Evolutionary conservation across 2,888 invertebrate species (phyloP).

Genomic region (Chymomyza caudatula): DNA sequence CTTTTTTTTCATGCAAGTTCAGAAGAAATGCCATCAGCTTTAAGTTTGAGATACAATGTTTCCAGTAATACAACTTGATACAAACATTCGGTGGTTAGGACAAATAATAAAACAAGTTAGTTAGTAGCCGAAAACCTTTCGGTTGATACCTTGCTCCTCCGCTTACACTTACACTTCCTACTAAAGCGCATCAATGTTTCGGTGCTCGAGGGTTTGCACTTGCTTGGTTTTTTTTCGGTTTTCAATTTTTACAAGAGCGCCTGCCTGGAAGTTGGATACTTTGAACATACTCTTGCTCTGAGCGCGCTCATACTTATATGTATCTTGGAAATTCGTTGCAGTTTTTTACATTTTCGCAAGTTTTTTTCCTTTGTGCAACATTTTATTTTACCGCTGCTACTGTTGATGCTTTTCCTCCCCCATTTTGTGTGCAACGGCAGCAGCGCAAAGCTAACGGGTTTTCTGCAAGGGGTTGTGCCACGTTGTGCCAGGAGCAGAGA

Average conservation of each 20-base stretch:
- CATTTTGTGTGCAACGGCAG: neutral
- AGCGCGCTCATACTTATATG: neutral
- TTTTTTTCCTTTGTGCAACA: neutral
- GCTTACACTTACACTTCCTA: too few species aligned
- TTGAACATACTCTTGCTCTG: neutral
- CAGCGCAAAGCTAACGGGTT: neutral
- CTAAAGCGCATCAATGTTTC: neutral
- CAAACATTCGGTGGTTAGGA: too few species aligned
- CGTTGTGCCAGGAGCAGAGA: slow-evolving; percentile 10
- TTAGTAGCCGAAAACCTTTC: too few species aligned
- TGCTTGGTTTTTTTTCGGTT: neutral
- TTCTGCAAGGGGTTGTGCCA: slow-evolving; percentile 4
- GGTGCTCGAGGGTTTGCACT: neutral
- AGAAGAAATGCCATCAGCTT: too few species aligned
- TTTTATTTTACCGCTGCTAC: neutral
- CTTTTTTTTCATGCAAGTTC: too few species aligned
- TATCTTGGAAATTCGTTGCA: slow-evolving; percentile 1
- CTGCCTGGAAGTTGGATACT: neutral
- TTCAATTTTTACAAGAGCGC: neutral
- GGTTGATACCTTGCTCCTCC: too few species aligned
- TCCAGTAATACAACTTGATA: too few species aligned
- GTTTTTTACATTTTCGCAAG: neutral
- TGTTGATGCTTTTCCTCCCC: neutral
- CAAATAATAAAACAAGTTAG: too few species aligned
- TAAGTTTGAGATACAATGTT: too few species aligned